Base-by-base conservation (phyloP, 2,113 vertebrate species). In the Phycodurus eques region DNA sequence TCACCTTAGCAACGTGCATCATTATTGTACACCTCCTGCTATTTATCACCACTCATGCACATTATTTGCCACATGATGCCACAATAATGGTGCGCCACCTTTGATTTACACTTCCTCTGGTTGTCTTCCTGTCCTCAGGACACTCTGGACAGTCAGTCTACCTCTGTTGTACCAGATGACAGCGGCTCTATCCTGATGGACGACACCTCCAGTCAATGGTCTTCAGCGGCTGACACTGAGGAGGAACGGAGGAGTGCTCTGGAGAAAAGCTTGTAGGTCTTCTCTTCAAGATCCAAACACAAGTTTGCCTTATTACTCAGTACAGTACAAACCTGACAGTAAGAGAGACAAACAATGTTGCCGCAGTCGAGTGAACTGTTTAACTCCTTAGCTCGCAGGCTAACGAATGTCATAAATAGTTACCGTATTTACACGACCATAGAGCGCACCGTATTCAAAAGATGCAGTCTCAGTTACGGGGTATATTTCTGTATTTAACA, bases 201-300 rank as follows among this genome's bases (percentile, higher is more conserved):
- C 22, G 94, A 94, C 75, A 90, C 90, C 70, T 91, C 90, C 81
- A 93, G 92, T 78, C 93, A 94, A 74, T 92, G 91, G 73, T 92
- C 92, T 0, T 76, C 89, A 20, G 88, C 71, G 1, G 89, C 91
- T 4, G 92, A 96, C 87, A 94, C 89, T 20, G 94, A 95, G 80
- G 94, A 96, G 77, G 93, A 94, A 79, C 92, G 92, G 84, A 94
- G 73, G 80, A 88, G 72, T 83, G 95, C 95, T 88, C 92, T 95
- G 89, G 95, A 96, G 84, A 95, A 94, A 91, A 97, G 96, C 94
- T 94, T 95, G 96, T 96, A 93, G 79, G 96, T 91, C n/a, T 70
- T 64, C 59, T 2, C 2, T 27, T 68, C 43, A 65, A 51, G 13
- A 35, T 67, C 33, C 51, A 35, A 68, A 31, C 35, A 35, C 56